Conservation (phyloP, 2,797 vertebrate genomes). For the Sebastes hubbsi region DNA sequence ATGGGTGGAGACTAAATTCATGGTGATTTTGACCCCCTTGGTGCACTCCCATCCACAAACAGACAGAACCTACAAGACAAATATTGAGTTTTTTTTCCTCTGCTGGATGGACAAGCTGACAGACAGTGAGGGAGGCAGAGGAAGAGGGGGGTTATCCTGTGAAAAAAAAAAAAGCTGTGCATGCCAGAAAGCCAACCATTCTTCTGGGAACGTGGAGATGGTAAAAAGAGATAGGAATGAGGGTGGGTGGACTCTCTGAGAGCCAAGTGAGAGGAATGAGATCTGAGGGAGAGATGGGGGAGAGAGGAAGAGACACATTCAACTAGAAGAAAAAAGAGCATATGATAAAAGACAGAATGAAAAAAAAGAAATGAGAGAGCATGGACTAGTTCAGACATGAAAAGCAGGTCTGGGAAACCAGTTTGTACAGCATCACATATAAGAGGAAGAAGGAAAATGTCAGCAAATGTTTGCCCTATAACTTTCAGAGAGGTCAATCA, state of each 20-base stretch:
- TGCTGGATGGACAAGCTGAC: constrained; percentile 40
- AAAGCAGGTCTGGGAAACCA: constrained; percentile 41
- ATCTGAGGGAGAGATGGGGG: constrained; percentile 57
- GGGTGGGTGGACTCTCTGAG: constrained; percentile 72
- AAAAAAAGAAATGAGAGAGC: background rate
- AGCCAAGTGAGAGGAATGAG: constrained; percentile 65
- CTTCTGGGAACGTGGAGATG: constrained; percentile 69
- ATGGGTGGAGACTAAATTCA: constrained; percentile 28
- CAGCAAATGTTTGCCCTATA: constrained; percentile 10
- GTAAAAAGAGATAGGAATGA: constrained; percentile 72
- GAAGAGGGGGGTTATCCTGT: constrained; percentile 34
- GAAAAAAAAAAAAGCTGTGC: constrained; percentile 23
- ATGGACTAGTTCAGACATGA: constrained; percentile 76
- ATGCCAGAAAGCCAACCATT: constrained; percentile 52
- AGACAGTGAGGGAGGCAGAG: constrained; percentile 9
- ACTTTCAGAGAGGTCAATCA: background rate
- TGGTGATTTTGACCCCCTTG: constrained; percentile 23
- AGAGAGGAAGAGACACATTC: constrained; percentile 17
- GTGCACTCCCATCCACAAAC: constrained; percentile 5
- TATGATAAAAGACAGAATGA: background rate
- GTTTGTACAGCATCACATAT: constrained; percentile 29
- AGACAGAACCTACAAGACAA: background rate
- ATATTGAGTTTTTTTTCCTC: constrained; percentile 14
- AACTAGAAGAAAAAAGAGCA: background rate
- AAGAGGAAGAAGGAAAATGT: constrained; percentile 23